Base-by-base conservation (phyloP, 2,797 vertebrate genomes). In the Poecilia velifera region DNA sequence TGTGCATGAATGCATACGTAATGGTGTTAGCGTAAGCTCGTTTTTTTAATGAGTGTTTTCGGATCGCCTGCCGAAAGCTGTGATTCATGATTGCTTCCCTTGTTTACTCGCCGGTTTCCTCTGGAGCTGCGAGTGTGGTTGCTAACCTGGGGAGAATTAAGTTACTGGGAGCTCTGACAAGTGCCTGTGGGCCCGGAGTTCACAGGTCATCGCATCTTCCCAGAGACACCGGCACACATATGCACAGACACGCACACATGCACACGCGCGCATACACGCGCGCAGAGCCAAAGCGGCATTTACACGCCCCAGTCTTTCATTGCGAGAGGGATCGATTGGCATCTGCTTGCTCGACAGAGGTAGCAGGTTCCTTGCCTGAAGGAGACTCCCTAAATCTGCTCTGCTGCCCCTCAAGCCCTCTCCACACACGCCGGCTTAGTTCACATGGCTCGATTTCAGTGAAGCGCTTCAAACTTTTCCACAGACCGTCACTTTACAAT, bases 61-160 rank as follows among this genome's bases (percentile, higher is more conserved):
- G 62, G 77, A 85, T 89, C 86, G 86, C 82, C 80, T 86, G 80
- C 84, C 73, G 83, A 90, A 88, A 91, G 88, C 87, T 91, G 86
- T 83, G 87, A 87, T 91, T 89, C 87, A 84, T 91, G 89, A 93
- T 93, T 93, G 86, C 90, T 83, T 91, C 86, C 82, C 88, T 89
- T 94, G 91, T 94, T 95, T 95, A 90, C 88, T 89, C 81, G 16
- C 82, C 81, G 81, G 80, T 90, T 93, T 94, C 91, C 88, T 88
- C 87, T 76, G 79, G 81, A 73, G 88, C 87, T 79, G 82, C 25
- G 73, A 85, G 80, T 70, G 55, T 49, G 79, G 83, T 79, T 88
- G 80, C 75, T 74, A 82, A 80, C 82, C 83, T 76, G 25, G 12
- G 55, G 85, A 83, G 57, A 74, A 76, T 64, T 87, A 90, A 90